Evolutionary conservation across 2,888 invertebrate species (phyloP), one percentile per base, ranked within the genome.

Genomic region (Eubasilissa splendida): DNA sequence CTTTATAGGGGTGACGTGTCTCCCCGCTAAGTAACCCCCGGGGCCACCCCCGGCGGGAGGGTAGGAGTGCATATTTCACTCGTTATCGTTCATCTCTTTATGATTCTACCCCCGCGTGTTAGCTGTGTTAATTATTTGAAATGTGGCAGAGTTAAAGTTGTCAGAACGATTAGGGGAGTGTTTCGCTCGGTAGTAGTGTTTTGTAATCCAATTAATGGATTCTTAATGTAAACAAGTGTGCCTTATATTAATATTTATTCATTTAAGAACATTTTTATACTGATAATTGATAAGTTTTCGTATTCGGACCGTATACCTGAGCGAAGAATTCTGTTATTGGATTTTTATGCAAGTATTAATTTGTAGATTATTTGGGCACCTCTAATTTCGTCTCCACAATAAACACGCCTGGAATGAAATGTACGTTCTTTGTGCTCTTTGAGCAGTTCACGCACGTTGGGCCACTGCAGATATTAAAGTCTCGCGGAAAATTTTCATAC

Each of bases 41-140:
- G 50, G 68, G 42, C 42, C 63, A 4, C 10, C 52, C 71, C n/a
- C 60, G 11, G 54, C 33, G 8, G 53, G 56, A 56, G 79, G 73
- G 60, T 53, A 14, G 68, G 65, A 75, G 80, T 75, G 77, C 77
- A 80, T 80, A 77, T 80, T 80, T 77, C 77, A 80, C 76, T 81
- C 82, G 78, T 82, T 82, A 82, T 82, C 82, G 76, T 68, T 82
- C 82, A 80, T 80, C 80, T 80, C 70, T 82, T 78, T 75, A 80
- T 74, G 71, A 58, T 77, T 60, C 56, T 66, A 56, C 79, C 79
- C 68, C 58, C 76, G 52, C 71, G 11, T 58, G 52, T 59, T 71
- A 60, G 70, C 82, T 66, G 50, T 52, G 82, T 80, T 82, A 82
- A 82, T 80, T 80, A 82, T 80, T 80, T 78, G 78, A 80, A 80